phyloP scores from a whole-genome alignment of 1,140 invertebrate genomes.

The Latrodectus geometricus region DNA sequence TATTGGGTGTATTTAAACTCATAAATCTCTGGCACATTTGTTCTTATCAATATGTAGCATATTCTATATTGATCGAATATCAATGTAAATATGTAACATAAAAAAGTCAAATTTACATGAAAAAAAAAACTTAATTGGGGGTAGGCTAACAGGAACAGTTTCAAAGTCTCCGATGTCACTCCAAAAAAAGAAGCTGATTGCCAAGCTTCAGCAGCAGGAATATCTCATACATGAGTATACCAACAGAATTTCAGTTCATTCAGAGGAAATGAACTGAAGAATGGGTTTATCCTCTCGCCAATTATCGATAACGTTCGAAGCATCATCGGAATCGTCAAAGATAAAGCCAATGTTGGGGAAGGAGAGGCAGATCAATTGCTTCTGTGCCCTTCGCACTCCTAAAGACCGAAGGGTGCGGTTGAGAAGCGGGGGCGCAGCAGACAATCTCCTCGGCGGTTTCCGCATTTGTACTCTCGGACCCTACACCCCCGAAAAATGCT shows the following conservation, averaged over 20 bases:
- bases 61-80: no score
- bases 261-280: neutral
- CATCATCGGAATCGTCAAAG: neutral
- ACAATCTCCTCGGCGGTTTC: conserved; percentile 45
- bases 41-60: no score
- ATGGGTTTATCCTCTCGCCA: neutral
- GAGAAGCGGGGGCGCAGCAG: neutral
- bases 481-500: conserved; percentile 38
- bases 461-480: conserved; percentile 56
- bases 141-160: no score
- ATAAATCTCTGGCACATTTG: no score
- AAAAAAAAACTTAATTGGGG: no score
- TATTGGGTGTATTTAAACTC: no score
- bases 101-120: no score
- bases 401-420: neutral
- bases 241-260: neutral
- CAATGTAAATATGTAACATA: no score
- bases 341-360: neutral
- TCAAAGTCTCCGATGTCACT: no score
- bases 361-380: neutral
- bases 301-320: neutral
- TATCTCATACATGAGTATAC: no score
- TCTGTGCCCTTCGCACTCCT: conserved; percentile 23
- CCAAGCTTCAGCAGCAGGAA: no score
- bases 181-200: no score